Evolutionary conservation across 2,113 vertebrate species (phyloP).

Genomic region (Brienomyrus longianalis): DNA sequence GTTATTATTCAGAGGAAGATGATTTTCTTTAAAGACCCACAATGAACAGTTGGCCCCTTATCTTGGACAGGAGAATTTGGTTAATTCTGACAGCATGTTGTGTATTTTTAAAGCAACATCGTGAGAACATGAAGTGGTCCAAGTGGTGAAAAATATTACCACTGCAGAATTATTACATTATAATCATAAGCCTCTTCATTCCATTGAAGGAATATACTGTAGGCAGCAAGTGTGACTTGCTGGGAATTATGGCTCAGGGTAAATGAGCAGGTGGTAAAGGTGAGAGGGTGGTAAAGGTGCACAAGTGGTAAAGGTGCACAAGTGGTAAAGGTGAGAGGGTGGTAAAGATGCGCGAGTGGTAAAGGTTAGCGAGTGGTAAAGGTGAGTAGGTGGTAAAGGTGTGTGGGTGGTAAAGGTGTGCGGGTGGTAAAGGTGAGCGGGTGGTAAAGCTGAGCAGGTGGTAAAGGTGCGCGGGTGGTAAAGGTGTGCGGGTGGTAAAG

Average conservation of each 20-base stretch:
- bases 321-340: not conserved
- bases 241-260: not conserved
- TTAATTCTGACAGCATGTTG: not conserved
- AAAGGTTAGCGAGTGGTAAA: not conserved
- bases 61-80: not conserved
- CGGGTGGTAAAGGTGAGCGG: too few species aligned
- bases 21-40: not conserved
- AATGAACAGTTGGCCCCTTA: not conserved
- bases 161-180: not conserved
- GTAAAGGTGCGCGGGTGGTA: too few species aligned
- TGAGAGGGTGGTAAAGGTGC: not conserved
- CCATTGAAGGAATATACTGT: not conserved
- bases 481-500: too few species aligned
- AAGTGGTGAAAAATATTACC: not conserved
- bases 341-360: not conserved
- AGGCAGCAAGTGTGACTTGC: not conserved
- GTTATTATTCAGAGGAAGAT: not conserved
- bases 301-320: not conserved
- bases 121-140: not conserved
- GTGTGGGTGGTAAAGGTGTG: too few species aligned
- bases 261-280: not conserved
- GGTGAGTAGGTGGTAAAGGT: not conserved
- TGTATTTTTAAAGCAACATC: not conserved
- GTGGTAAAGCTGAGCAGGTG: not conserved
- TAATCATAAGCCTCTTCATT: not conserved